Evolutionary conservation across 2,888 invertebrate species (phyloP), one percentile per base, ranked within the genome.

Genomic region (Octonoba sinensis): DNA sequence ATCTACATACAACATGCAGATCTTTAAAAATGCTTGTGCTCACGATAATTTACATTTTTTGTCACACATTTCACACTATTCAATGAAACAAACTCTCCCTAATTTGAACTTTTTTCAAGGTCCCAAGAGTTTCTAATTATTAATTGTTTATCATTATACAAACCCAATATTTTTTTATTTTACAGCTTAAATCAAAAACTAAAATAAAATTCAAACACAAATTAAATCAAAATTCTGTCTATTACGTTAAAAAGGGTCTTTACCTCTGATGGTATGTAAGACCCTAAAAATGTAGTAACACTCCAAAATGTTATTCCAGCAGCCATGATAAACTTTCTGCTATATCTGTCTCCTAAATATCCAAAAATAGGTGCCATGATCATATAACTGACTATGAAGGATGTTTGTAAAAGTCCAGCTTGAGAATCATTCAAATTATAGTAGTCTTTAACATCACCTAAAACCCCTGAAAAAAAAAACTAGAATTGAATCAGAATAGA

Each of bases 311-410:
- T 92, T 60, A 99, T 95, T 11, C 99, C 99, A 81, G 91, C 91
- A 0, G 94, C 93, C 96, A 99, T 98, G 85, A 99, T 94, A 87
- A 91, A 89, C 87, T 94, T 93, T 81, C 99, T 91, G 85, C 94
- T 96, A 89, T 96, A 96, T 82, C 99, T 91, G 90, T 99, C 99
- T 0, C 99, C 99, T 82, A 99, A 90, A 90, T 96, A 99, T 15
- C 99, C 99, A 89, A 99, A 99, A 66, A 98, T 89, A 0, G 99
- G 99, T 0, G 99, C 99, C 89, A 96, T 97, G 73, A 97, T 89
- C 98, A 99, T 99, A 89, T 99, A 99, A 79, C 95, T 95, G 82
- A 96, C 90, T 78, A 99, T 95, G 89, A 99, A 99, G 16, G 94
- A 96, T 0, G 99, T 99, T 89, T 94, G 94, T 22, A 99, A 91